phyloP scores from a whole-genome alignment of 1,140 invertebrate genomes.

The Drosophila fuyamai region DNA sequence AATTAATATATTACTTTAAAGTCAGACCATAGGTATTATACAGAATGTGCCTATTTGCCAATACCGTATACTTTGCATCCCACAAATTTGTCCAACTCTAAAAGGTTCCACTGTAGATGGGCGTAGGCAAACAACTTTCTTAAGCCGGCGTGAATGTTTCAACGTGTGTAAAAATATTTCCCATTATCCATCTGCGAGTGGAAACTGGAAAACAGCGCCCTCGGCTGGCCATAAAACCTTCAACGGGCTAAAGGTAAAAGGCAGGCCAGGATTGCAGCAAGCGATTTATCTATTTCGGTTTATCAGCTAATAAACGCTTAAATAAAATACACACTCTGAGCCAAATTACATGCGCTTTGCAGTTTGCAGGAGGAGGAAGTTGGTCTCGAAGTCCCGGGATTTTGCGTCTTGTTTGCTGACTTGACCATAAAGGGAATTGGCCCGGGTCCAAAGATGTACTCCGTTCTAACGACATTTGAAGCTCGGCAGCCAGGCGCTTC shows the following conservation, averaged over 20 bases:
- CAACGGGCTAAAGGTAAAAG: conserved; percentile 42
- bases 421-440: conserved; percentile 40
- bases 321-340: conserved; percentile 83
- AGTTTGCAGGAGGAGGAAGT: conserved; percentile 21
- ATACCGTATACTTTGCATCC: too few relatives aligned
- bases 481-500: conserved; percentile 48
- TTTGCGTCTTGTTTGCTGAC: conserved; percentile 38
- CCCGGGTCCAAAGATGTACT: conserved; percentile 34
- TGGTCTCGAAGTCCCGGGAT: conserved; percentile 8
- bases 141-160: conserved; percentile 51
- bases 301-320: conserved; percentile 83
- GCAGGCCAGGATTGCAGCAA: conserved; percentile 19
- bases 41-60: too few relatives aligned
- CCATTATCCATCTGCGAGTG: conserved; percentile 66
- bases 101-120: conserved; percentile 32
- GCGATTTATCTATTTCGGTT: conserved; percentile 79
- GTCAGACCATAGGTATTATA: too few relatives aligned
- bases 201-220: conserved; percentile 51
- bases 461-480: conserved; percentile 77
- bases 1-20: too few relatives aligned
- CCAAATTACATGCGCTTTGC: conserved; percentile 75
- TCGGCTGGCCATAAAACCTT: conserved; percentile 71
- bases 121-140: conserved; percentile 74
- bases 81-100: background rate
- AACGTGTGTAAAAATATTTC: conserved; percentile 69